phyloP scores from a whole-genome alignment of 1,140 invertebrate species.

The Drosophila sp. region DNA sequence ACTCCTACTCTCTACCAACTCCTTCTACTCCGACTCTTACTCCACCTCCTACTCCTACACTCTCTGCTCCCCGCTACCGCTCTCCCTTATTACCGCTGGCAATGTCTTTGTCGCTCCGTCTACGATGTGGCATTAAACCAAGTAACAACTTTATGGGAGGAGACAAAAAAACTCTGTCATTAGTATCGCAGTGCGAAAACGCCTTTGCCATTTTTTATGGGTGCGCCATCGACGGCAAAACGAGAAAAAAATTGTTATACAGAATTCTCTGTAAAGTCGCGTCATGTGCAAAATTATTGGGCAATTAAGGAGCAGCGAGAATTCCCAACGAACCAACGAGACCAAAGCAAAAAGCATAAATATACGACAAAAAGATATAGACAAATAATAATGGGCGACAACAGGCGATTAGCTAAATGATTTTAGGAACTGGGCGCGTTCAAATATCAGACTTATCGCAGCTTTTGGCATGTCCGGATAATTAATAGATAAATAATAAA shows the following conservation, averaged over 20 bases:
- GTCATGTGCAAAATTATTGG: conserved; percentile 77
- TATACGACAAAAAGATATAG: conserved; percentile 42
- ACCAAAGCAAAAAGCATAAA: conserved; percentile 38
- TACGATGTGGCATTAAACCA: conserved; percentile 67
- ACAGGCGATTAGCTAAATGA: conserved; percentile 42
- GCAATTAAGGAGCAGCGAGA: conserved; percentile 68
- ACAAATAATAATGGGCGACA: conserved; percentile 23
- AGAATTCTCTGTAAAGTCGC: conserved; percentile 59
- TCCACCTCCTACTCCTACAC: too few relatives aligned
- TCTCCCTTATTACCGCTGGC: neutral
- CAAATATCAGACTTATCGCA: conserved; percentile 34
- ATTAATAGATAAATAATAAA: conserved; percentile 73
- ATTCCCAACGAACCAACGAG: conserved; percentile 25
- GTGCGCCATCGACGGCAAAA: conserved; percentile 51
- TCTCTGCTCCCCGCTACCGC: neutral
- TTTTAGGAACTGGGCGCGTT: conserved; percentile 42
- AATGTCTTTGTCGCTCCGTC: conserved; percentile 40
- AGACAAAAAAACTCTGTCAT: conserved; percentile 49
- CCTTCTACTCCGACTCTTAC: too few relatives aligned
- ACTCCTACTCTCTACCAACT: neutral
- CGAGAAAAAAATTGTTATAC: conserved; percentile 61
- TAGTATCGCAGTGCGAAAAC: conserved; percentile 51
- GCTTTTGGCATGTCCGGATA: conserved; percentile 56
- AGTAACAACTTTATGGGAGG: conserved; percentile 68
- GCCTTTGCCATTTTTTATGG: conserved; percentile 46